These are phyloP conservation scores for Aphaenogaster floridana DNA, from an alignment of 1,140 invertebrate species.

Conservation along the genomic window DNA sequence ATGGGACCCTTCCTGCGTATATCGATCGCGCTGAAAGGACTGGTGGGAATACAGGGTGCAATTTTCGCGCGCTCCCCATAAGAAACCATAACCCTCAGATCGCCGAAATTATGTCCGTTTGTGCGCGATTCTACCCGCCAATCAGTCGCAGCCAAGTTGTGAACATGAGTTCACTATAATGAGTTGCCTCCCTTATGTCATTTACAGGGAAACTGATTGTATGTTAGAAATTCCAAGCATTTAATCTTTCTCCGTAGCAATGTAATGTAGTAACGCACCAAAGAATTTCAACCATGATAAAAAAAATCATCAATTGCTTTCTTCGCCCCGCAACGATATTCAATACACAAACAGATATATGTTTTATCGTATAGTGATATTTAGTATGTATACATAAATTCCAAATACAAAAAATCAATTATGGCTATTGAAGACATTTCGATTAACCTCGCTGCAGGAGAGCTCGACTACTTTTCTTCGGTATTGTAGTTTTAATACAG, in stretches of 20 bases:
- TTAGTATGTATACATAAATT: conserved; percentile 38
- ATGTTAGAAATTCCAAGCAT: conserved; percentile 10
- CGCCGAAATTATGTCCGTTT: conserved; percentile 83
- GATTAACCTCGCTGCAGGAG: conserved; percentile 84
- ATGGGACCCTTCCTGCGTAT: conserved; percentile 55
- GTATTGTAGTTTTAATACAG: not conserved
- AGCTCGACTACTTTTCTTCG: conserved; percentile 60
- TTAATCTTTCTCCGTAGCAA: conserved; percentile 2
- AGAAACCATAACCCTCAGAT: conserved; percentile 73
- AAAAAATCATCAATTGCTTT: not conserved
- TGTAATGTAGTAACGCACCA: not conserved
- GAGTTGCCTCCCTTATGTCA: conserved; percentile 68
- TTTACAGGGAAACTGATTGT: conserved; percentile 40
- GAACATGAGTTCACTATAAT: conserved; percentile 79
- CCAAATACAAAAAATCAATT: conserved; percentile 69
- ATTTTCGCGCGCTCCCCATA: conserved; percentile 79
- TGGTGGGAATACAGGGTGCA: conserved; percentile 76
- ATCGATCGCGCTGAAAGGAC: conserved; percentile 79
- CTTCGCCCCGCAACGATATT: not conserved
- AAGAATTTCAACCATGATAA: not conserved
- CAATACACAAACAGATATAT: not conserved
- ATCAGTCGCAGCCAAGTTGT: conserved; percentile 73
- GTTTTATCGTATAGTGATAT: conserved; percentile 14
- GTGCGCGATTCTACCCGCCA: conserved; percentile 79
- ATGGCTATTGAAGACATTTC: conserved; percentile 84